phyloP scores from a whole-genome alignment of 2,888 invertebrate species.

The Cyclophora albipunctata region DNA sequence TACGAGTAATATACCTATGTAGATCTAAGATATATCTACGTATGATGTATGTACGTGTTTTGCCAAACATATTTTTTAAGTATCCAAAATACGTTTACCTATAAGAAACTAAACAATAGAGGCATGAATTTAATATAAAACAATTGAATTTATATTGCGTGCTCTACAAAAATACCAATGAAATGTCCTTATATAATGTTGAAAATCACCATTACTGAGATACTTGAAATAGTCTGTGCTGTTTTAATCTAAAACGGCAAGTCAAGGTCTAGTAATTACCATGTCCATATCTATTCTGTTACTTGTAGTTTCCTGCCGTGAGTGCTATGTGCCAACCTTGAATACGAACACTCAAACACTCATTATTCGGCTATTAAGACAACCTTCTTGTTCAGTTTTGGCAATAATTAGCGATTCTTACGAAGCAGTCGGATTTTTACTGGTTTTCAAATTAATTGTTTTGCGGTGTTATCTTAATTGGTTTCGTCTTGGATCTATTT shows the following conservation, averaged over 20 bases:
- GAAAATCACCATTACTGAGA: slow-evolving; percentile 22
- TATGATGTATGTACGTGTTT: no score
- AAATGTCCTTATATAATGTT: not conserved
- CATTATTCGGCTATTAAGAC: slow-evolving; percentile 65
- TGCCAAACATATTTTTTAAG: no score
- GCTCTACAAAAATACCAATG: no score
- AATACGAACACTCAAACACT: slow-evolving; percentile 58
- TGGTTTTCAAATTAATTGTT: slow-evolving; percentile 15
- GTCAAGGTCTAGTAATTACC: slow-evolving; percentile 68
- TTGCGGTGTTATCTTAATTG: slow-evolving; percentile 6
- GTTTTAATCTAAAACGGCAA: slow-evolving; percentile 71
- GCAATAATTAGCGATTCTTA: slow-evolving; percentile 46
- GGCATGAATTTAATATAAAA: no score
- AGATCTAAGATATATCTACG: no score
- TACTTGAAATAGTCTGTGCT: slow-evolving; percentile 47
- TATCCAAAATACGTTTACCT: no score
- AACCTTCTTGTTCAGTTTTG: slow-evolving; percentile 59
- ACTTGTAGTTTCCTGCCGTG: slow-evolving; percentile 64
- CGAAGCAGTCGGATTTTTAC: slow-evolving; percentile 21
- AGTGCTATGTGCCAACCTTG: slow-evolving; percentile 61
- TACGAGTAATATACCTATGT: no score
- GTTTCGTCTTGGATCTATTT: not conserved
- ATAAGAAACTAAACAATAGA: no score
- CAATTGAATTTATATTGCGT: no score
- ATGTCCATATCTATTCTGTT: slow-evolving; percentile 67